Percentiles rank a stretch among this genome's conserved stretches.
phyloP scores from a whole-genome alignment of 2,888 invertebrate genomes.

The Drosophila buzzatii region DNA sequence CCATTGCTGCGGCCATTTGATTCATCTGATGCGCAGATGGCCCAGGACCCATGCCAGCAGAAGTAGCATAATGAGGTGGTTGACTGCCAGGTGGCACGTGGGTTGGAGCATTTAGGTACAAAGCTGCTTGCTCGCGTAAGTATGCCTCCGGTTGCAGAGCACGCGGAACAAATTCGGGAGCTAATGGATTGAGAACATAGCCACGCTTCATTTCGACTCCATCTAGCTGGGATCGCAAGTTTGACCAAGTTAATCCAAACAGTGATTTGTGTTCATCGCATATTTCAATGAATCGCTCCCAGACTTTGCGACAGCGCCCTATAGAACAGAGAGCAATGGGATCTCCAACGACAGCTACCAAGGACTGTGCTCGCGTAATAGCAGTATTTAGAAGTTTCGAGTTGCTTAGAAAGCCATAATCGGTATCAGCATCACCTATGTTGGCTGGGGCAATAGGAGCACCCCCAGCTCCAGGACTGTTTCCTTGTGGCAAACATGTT shows the following conservation, averaged over 20 bases:
- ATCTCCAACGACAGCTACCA: slow-evolving; percentile 94
- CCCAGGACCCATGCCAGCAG: slow-evolving; percentile 70
- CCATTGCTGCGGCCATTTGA: slow-evolving; percentile 77
- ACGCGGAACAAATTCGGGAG: slow-evolving; percentile 92
- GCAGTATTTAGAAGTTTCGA: slow-evolving; percentile 93
- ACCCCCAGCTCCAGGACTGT: slow-evolving; percentile 35
- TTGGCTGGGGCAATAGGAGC: slow-evolving; percentile 45
- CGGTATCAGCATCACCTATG: slow-evolving; percentile 86
- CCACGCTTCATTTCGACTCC: slow-evolving; percentile 91
- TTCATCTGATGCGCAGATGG: slow-evolving; percentile 75
- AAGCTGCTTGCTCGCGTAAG: slow-evolving; percentile 84
- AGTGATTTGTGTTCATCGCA: slow-evolving; percentile 90
- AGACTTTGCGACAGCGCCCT: slow-evolving; percentile 92
- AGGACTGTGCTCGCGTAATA: slow-evolving; percentile 92
- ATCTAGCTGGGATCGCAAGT: slow-evolving; percentile 89
- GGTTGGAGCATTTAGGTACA: slow-evolving; percentile 74
- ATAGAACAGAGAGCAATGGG: slow-evolving; percentile 92
- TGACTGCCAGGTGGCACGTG: slow-evolving; percentile 57
- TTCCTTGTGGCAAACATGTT: slow-evolving; percentile 87
- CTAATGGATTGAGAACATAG: slow-evolving; percentile 92
- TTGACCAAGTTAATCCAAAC: slow-evolving; percentile 90
- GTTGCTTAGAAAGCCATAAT: slow-evolving; percentile 93
- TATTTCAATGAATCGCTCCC: slow-evolving; percentile 91
- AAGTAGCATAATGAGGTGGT: slow-evolving; percentile 57
- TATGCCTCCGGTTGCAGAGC: slow-evolving; percentile 86